Evolutionary conservation across 2,113 vertebrate species (phyloP).

Genomic region (Hirundichthys speculiger): DNA sequence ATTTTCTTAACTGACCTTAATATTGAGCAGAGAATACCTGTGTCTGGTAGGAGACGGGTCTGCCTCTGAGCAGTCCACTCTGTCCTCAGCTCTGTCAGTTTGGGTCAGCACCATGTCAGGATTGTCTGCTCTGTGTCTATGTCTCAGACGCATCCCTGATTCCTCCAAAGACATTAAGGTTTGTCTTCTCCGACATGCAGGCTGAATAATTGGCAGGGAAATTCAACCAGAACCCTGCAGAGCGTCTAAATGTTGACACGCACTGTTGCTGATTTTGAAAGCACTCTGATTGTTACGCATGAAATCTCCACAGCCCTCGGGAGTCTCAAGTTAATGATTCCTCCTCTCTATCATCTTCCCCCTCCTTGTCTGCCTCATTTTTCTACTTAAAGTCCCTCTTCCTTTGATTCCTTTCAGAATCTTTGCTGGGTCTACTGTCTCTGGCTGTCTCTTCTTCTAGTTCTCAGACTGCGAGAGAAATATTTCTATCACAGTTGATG

Average conservation of each 20-base stretch:
- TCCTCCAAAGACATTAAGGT: conserved; percentile 35
- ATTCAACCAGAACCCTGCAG: conserved; percentile 36
- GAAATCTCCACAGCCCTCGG: conserved; percentile 46
- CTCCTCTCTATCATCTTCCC: conserved; percentile 22
- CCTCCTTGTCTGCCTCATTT: conserved; percentile 7
- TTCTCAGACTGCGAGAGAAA: conserved; percentile 63
- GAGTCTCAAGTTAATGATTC: conserved; percentile 61
- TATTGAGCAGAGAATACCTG: conserved; percentile 70
- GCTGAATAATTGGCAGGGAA: conserved; percentile 7
- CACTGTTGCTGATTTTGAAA: conserved; percentile 42
- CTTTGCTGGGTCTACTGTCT: conserved; percentile 61
- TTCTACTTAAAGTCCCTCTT: conserved; percentile 19
- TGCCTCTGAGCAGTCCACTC: conserved; percentile 68
- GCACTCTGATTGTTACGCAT: conserved; percentile 29
- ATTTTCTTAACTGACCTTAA: conserved; percentile 41
- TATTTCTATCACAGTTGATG: conserved; percentile 67
- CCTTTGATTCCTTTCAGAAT: conserved; percentile 25
- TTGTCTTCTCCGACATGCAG: conserved; percentile 37
- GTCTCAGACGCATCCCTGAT: conserved; percentile 66
- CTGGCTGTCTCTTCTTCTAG: conserved; percentile 43
- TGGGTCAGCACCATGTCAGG: conserved; percentile 78
- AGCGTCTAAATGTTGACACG: conserved; percentile 57
- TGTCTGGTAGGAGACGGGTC: conserved; percentile 63
- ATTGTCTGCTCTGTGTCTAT: conserved; percentile 63
- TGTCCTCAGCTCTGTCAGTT: conserved; percentile 71